A percentile compares a stretch with the other conserved stretches of the same genome.
Conservation (phyloP, 2,113 vertebrate species). For the Oostethus manadensis region DNA sequence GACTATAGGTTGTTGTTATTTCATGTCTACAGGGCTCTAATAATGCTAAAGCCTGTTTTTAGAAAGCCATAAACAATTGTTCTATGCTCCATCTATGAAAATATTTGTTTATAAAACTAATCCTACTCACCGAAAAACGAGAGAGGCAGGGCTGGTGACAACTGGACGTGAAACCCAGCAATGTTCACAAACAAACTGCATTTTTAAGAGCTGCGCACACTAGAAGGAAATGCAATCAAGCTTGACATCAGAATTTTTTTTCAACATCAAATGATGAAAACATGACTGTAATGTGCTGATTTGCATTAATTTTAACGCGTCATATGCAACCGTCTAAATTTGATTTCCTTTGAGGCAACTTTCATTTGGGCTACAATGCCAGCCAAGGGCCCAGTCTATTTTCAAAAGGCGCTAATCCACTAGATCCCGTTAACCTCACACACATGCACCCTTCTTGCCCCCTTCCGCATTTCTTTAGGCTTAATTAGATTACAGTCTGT, state of each 20-base stretch:
- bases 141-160: no score
- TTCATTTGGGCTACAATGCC: slow-evolving; percentile 37
- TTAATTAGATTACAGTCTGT: slow-evolving; percentile 51
- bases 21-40: no score
- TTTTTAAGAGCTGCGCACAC: background rate
- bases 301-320: background rate
- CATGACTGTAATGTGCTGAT: background rate
- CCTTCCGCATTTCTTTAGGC: background rate
- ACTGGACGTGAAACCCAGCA: no score
- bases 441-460: slow-evolving; percentile 5
- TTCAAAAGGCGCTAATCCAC: slow-evolving; percentile 41
- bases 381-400: slow-evolving; percentile 3
- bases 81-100: no score
- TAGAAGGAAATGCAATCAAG: background rate
- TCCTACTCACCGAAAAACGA: no score
- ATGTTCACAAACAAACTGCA: no score
- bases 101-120: no score
- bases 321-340: background rate
- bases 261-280: background rate
- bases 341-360: slow-evolving; percentile 16
- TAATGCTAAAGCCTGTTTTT: no score
- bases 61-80: no score
- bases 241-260: background rate
- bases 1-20: no score
- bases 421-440: slow-evolving; percentile 38